Evolutionary conservation across 1,140 invertebrate genomes (phyloP).

Genomic region (Drosophila repleta): DNA sequence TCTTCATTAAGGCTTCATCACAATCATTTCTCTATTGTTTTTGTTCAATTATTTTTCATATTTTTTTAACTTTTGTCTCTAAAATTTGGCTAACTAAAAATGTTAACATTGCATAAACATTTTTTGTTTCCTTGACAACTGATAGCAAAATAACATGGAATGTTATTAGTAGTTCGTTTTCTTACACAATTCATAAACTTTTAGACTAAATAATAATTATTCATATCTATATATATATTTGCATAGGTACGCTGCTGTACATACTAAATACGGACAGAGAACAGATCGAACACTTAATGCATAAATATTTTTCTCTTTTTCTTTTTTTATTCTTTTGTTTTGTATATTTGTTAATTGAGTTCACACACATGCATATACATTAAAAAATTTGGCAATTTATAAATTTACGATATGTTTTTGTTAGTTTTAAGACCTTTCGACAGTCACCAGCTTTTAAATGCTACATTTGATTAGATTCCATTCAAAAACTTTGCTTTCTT

Average conservation of each 20-base stretch:
- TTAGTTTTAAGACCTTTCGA: conserved; percentile 81
- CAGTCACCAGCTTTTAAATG: conserved; percentile 72
- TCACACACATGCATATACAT: conserved; percentile 49
- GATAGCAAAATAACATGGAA: conserved; percentile 65
- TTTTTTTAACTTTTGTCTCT: conserved; percentile 36
- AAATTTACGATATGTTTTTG: conserved; percentile 82
- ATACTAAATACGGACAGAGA: conserved; percentile 38
- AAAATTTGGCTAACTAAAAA: conserved; percentile 76
- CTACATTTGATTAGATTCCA: conserved; percentile 67
- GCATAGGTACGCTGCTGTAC: conserved; percentile 17
- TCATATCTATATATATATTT: background rate
- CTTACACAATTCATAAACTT: conserved; percentile 3
- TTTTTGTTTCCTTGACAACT: conserved; percentile 24
- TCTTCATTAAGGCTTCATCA: conserved; percentile 67
- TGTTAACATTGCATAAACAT: conserved; percentile 47
- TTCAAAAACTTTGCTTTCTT: conserved; percentile 12
- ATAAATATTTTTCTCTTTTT: conserved; percentile 15
- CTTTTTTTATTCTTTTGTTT: background rate
- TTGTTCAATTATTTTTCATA: background rate
- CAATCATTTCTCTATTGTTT: conserved; percentile 71
- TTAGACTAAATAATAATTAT: conserved; percentile 22
- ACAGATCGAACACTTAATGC: conserved; percentile 33
- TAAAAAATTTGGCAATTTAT: conserved; percentile 83
- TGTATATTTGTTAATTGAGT: conserved; percentile 33
- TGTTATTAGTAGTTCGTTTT: conserved; percentile 55